Percentiles rank a stretch among this genome's conserved stretches.
Conservation (phyloP, 1,140 invertebrate species). For the Saccostrea cuccullata region DNA sequence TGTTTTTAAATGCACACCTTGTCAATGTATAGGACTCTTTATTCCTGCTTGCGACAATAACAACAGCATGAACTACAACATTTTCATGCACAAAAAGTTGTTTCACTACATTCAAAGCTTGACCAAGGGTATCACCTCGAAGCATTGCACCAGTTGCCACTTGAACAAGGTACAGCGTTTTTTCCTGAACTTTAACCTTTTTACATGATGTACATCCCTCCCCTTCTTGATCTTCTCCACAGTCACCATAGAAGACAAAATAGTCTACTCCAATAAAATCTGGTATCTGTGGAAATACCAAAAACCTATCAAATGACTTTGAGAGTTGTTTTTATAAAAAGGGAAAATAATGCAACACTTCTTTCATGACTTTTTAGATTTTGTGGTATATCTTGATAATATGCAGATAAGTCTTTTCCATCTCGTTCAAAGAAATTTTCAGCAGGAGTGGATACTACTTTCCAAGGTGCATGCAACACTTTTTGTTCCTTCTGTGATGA, state of each 20-base stretch:
- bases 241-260: neutral
- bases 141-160: constrained; percentile 34
- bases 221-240: neutral
- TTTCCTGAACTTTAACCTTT: neutral
- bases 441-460: neutral
- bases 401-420: neutral
- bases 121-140: constrained; percentile 30
- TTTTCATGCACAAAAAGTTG: constrained; percentile 25
- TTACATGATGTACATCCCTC: neutral
- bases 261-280: constrained; percentile 33
- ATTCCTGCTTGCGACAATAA: constrained; percentile 12
- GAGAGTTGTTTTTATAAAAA: neutral
- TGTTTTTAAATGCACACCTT: constrained; percentile 13
- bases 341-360: neutral
- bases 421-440: neutral
- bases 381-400: neutral
- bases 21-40: neutral
- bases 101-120: constrained; percentile 32
- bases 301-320: neutral
- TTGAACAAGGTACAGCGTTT: constrained; percentile 45
- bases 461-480: neutral
- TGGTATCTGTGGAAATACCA: neutral
- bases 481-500: neutral
- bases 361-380: neutral
- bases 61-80: constrained; percentile 36